A percentile compares a stretch with the other conserved stretches of the same genome.
phyloP scores from a whole-genome alignment of 2,113 vertebrate genomes.

The Prolemur simus region DNA sequence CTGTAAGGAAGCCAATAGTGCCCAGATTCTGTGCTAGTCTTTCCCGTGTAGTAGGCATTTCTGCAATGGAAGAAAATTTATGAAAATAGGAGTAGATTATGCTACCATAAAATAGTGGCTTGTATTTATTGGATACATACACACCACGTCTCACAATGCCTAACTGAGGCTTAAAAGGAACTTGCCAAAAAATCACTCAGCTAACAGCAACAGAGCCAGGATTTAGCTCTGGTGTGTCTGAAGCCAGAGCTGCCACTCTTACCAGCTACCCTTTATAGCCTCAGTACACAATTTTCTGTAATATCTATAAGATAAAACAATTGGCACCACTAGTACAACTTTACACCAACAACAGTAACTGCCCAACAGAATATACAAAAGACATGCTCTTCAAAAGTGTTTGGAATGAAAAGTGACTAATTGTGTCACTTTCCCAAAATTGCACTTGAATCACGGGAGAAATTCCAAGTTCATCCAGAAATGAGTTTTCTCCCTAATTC shows the following conservation, averaged over 20 bases:
- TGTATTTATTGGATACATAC: not conserved
- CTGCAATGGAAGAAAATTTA: not conserved
- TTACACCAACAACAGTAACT: not conserved
- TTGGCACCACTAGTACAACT: not conserved
- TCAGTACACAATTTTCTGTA: not conserved
- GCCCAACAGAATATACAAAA: not conserved
- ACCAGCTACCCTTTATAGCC: not conserved
- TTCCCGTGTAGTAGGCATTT: not conserved
- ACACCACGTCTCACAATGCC: not conserved
- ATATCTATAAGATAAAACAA: not conserved
- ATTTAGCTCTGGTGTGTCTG: not conserved
- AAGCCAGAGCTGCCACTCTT: not conserved
- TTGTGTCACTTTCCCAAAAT: not conserved
- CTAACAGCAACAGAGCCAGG: not conserved
- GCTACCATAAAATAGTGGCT: not conserved
- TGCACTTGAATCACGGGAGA: not conserved
- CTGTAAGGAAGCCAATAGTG: not conserved
- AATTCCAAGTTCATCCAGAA: not conserved
- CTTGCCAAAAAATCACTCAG: not conserved
- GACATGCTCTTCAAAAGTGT: not conserved
- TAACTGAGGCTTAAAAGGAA: not conserved
- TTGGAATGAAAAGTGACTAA: not conserved
- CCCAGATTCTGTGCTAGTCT: not conserved
- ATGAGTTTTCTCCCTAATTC: not conserved
- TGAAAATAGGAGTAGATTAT: not conserved